A percentile compares a stretch with the other conserved stretches of the same genome.
These are phyloP conservation scores for Enteromius afrohamiltoni DNA, from an alignment of 2,797 vertebrate species.

Conservation along the genomic window DNA sequence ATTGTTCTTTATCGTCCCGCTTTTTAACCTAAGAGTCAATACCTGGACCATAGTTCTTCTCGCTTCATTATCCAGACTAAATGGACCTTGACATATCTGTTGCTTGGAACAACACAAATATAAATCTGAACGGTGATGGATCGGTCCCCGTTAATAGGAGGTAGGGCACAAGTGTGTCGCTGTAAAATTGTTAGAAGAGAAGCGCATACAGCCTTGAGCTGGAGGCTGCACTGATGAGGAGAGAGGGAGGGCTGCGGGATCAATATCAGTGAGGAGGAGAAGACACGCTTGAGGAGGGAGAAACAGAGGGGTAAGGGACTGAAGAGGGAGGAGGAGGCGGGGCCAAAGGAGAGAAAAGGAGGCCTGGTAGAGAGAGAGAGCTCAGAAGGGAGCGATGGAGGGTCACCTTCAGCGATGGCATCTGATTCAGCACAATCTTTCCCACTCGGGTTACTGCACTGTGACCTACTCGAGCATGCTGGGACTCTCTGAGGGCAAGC, in stretches of 20 bases:
- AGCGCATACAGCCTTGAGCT: conserved; percentile 58
- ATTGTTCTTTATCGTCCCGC: conserved; percentile 41
- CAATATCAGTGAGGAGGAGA: conserved; percentile 71
- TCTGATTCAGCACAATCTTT: conserved; percentile 84
- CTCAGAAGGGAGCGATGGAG: conserved; percentile 70
- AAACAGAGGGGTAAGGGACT: conserved; percentile 45
- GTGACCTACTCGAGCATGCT: conserved; percentile 65
- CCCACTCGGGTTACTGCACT: conserved; percentile 74
- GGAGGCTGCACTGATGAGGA: conserved; percentile 33
- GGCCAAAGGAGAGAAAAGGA: not conserved
- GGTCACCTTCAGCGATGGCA: conserved; percentile 83
- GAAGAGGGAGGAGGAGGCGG: not conserved
- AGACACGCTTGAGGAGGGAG: conserved; percentile 54
- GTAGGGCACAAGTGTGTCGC: conserved; percentile 60
- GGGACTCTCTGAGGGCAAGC: conserved; percentile 46
- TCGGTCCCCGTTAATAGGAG: conserved; percentile 59
- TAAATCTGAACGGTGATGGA: conserved; percentile 68
- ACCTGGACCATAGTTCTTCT: conserved; percentile 41
- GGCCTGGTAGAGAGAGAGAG: conserved; percentile 70
- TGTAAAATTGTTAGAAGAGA: conserved; percentile 67
- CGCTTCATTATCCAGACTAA: conserved; percentile 57
- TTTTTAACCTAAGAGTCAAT: conserved; percentile 49
- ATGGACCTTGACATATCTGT: conserved; percentile 64
- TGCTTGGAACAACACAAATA: conserved; percentile 53
- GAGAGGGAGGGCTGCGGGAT: conserved; percentile 26